Conservation (phyloP, 1,140 invertebrate species). For the Drosophila kepulauana region DNA sequence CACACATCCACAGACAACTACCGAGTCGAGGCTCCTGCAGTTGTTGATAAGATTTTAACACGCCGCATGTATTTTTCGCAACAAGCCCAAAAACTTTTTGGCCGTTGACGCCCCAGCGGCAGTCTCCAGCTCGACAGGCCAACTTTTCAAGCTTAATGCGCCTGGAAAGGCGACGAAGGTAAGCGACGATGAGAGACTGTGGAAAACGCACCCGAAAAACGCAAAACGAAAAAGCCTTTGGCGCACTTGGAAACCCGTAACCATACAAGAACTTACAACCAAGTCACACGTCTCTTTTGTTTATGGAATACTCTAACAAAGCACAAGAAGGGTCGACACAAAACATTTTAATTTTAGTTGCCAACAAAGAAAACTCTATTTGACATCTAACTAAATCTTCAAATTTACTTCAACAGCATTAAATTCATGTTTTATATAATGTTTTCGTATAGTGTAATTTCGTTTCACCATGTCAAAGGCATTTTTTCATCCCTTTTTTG, state of each 20-base stretch:
- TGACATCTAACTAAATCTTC: too few species aligned
- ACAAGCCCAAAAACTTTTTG: slow-evolving; percentile 67
- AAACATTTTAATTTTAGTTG: not conserved
- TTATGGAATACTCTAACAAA: slow-evolving; percentile 20
- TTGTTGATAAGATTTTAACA: slow-evolving; percentile 81
- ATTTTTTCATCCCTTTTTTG: slow-evolving; percentile 3
- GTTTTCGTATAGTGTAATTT: not conserved
- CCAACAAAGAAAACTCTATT: too few species aligned
- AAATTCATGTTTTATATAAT: not conserved
- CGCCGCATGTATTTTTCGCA: slow-evolving; percentile 73
- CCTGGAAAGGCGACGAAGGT: slow-evolving; percentile 44
- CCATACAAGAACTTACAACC: slow-evolving; percentile 5
- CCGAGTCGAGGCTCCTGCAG: slow-evolving; percentile 33
- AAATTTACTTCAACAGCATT: too few species aligned
- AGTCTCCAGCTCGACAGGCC: slow-evolving; percentile 22
- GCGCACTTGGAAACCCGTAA: slow-evolving; percentile 50
- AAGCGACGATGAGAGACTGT: slow-evolving; percentile 10
- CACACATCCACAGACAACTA: slow-evolving; percentile 13
- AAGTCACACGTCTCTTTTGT: slow-evolving; percentile 22
- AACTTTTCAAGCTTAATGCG: slow-evolving; percentile 61
- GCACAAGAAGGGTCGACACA: not conserved
- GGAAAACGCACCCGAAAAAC: slow-evolving; percentile 3
- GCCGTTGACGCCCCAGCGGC: slow-evolving; percentile 42
- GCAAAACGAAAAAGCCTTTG: slow-evolving; percentile 56
- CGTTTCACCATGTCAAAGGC: not conserved